Conservation (phyloP, 2,113 vertebrate species). For the Desmodus rotundus region DNA sequence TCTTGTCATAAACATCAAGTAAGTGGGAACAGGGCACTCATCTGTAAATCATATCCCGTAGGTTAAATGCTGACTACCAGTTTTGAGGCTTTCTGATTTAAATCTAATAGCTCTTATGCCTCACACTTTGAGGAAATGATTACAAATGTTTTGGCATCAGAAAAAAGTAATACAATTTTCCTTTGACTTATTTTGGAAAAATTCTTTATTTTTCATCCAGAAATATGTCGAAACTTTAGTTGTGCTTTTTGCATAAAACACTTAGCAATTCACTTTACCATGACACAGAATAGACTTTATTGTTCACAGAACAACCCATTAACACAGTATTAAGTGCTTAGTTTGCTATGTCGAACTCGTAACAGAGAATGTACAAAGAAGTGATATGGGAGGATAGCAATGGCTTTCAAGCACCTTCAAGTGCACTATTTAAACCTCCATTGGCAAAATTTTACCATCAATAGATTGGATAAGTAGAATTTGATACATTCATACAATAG, state of each 20-base stretch:
- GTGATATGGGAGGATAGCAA: background rate
- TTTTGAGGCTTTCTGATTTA: conserved; percentile 11
- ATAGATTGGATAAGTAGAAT: background rate
- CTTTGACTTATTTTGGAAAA: conserved; percentile 10
- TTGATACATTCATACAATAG: background rate
- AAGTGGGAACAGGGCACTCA: background rate
- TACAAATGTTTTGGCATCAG: background rate
- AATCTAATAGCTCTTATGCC: background rate
- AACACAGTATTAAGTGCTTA: background rate
- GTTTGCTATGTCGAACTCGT: background rate
- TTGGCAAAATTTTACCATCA: background rate
- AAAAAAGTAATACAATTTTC: conserved; percentile 31
- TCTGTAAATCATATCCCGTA: conserved; percentile 21
- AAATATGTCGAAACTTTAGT: conserved; percentile 27
- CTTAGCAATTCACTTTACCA: background rate
- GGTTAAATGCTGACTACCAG: background rate
- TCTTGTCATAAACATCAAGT: conserved; percentile 56
- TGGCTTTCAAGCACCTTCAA: background rate
- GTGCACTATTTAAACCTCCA: background rate
- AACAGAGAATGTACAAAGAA: background rate
- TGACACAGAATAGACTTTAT: background rate
- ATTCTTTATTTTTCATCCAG: conserved; percentile 18
- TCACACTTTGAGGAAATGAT: conserved; percentile 9
- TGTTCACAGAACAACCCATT: background rate
- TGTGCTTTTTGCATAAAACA: conserved; percentile 25